Conservation (phyloP, 2,113 vertebrate species). For the Channa argus region DNA sequence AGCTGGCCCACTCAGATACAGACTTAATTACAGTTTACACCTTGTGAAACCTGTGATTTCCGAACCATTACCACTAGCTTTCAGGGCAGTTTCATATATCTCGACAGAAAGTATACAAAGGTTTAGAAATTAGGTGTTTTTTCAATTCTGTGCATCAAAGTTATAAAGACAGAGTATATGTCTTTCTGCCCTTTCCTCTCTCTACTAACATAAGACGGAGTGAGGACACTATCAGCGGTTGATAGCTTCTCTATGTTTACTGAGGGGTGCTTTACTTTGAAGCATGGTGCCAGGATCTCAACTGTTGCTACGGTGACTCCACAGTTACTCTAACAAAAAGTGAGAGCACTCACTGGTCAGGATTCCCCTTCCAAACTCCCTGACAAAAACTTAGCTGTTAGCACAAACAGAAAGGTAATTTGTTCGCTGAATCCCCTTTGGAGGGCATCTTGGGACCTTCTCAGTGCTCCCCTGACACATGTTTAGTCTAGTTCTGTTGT, state of each 20-base stretch:
- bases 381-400: slow-evolving; percentile 47
- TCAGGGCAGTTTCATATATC: background rate
- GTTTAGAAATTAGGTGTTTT: background rate
- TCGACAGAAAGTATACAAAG: background rate
- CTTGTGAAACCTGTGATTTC: slow-evolving; percentile 36
- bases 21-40: slow-evolving; percentile 49
- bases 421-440: slow-evolving; percentile 29
- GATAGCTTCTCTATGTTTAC: slow-evolving; percentile 26
- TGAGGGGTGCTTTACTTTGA: slow-evolving; percentile 48
- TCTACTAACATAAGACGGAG: no score
- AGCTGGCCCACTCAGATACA: slow-evolving; percentile 18
- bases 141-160: background rate
- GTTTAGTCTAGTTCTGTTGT: slow-evolving; percentile 4
- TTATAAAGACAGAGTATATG: background rate
- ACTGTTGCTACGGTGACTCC: slow-evolving; percentile 79
- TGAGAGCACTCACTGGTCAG: slow-evolving; percentile 55
- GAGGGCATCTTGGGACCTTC: slow-evolving; percentile 15
- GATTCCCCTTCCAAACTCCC: slow-evolving; percentile 39
- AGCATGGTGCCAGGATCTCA: slow-evolving; percentile 55
- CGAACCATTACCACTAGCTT: background rate
- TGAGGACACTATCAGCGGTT: slow-evolving; percentile 38
- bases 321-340: slow-evolving; percentile 67
- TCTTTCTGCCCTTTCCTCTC: background rate
- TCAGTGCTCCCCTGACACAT: slow-evolving; percentile 43
- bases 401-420: slow-evolving; percentile 40